A percentile compares a stretch with the other conserved stretches of the same genome.
These are phyloP conservation scores for Nesogale talazaci DNA, from an alignment of 2,113 vertebrate species.

Conservation along the genomic window DNA sequence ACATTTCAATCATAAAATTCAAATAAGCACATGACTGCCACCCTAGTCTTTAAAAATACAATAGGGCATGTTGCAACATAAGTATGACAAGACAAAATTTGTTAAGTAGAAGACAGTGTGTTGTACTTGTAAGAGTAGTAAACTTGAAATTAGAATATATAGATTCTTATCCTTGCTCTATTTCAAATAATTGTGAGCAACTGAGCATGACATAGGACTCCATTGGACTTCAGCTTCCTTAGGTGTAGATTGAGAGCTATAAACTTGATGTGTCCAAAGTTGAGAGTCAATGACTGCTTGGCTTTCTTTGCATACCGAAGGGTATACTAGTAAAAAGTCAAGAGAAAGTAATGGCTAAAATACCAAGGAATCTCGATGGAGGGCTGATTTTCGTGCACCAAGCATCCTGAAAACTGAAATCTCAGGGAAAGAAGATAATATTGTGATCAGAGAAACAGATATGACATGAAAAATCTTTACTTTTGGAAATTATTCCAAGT, in stretches of 20 bases:
- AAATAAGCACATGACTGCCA: no score
- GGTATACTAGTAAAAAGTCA: not conserved
- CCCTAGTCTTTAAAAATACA: not conserved
- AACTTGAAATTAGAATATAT: not conserved
- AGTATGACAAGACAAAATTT: not conserved
- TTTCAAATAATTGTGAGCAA: not conserved
- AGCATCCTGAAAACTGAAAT: not conserved
- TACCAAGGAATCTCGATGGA: not conserved
- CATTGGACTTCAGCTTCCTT: not conserved
- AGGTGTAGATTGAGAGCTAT: not conserved
- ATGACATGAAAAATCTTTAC: not conserved
- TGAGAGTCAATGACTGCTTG: not conserved
- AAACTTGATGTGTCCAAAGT: not conserved
- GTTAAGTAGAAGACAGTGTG: not conserved
- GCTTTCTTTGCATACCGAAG: not conserved
- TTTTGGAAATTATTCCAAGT: not conserved
- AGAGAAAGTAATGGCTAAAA: not conserved
- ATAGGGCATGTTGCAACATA: not conserved
- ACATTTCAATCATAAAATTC: no score
- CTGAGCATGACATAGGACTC: not conserved
- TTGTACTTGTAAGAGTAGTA: not conserved
- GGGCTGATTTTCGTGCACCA: not conserved
- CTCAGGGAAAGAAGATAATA: not conserved
- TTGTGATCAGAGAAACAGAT: not conserved
- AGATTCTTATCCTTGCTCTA: not conserved